Evolutionary conservation across 2,113 vertebrate genomes (phyloP), one percentile per base, ranked within the genome.

Genomic region (Eolophus roseicapilla): DNA sequence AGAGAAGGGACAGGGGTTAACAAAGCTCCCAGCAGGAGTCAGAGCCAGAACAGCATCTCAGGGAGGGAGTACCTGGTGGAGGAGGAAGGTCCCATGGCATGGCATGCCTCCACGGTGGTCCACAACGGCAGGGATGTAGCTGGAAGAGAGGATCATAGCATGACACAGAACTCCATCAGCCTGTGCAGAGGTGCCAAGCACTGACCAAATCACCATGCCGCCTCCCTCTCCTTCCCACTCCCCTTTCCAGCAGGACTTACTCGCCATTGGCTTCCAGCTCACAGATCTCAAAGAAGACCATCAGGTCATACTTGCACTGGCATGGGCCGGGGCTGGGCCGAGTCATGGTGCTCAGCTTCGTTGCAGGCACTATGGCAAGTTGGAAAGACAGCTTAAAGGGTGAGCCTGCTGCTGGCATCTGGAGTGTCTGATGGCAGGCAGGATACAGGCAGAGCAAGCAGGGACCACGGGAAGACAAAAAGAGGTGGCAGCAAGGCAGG

Each of bases 281-380:
- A 13, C 99, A 99, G 98, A 99, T 99, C 98, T 99, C 99, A 7
- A 99, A 99, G 97, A 99, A 99, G 29, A 99, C 99, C 98, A 99
- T 99, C 90, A 99, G 97, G 94, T 99, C 99, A 0, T 99, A 99
- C 95, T 99, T 99, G 98, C 99, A 99, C 97, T 99, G 99, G 97
- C 99, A 99, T 3, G 99, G 99, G 44, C 99, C 99, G 0, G 98
- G 97, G 18, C 98, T 98, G 39, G 99, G 98, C 21, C 98, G 98
- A 1, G 98, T 98, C 97, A 99, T 97, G 4, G 98, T 98, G 77
- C 98, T 99, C 95, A 99, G 98, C 96, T 99, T 99, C n/a, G 99
- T 99, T 4, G 99, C 99, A 21, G 99, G 99, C 85, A 99, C 99
- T 99, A 92, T 10, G 37, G 78, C 7, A 13, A 11, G 92, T 43